Evolutionary conservation across 2,888 invertebrate species (phyloP).

Genomic region (Maniola hyperantus): DNA sequence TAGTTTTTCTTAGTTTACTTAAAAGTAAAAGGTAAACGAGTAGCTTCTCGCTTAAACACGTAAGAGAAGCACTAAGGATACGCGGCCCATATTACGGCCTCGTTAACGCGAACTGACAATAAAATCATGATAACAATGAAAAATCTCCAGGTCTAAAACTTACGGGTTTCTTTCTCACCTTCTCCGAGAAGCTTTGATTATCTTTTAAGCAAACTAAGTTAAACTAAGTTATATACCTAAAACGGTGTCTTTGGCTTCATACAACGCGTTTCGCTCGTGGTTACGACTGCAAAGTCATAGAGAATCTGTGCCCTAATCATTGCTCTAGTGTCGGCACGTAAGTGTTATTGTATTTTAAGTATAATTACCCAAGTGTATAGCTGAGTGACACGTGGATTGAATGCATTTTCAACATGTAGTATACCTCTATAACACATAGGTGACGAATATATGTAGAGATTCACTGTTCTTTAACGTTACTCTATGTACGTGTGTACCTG

Average conservation of each 20-base stretch:
- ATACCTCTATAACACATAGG: slow-evolving; percentile 42
- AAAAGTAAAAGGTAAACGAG: too few relatives aligned
- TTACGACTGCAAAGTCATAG: slow-evolving; percentile 3
- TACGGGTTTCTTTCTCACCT: too few relatives aligned
- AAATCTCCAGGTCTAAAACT: too few relatives aligned
- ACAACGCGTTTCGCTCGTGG: neutral
- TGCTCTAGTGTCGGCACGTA: slow-evolving; percentile 43
- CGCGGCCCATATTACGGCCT: too few relatives aligned
- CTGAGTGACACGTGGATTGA: slow-evolving; percentile 41
- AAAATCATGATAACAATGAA: too few relatives aligned
- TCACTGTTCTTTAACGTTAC: slow-evolving; percentile 63
- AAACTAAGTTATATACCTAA: neutral
- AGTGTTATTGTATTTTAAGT: slow-evolving; percentile 44
- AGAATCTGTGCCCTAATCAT: slow-evolving; percentile 25
- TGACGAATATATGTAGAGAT: slow-evolving; percentile 47
- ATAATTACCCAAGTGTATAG: slow-evolving; percentile 34
- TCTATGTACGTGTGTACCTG: slow-evolving; percentile 72
- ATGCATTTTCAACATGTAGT: slow-evolving; percentile 49
- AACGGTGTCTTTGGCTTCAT: neutral
- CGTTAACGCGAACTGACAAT: too few relatives aligned
- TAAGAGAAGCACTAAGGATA: too few relatives aligned
- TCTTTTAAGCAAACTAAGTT: too few relatives aligned
- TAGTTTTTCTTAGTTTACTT: too few relatives aligned
- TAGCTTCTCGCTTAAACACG: too few relatives aligned
- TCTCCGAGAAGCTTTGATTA: too few relatives aligned